A percentile compares a stretch with the other conserved stretches of the same genome.
Evolutionary conservation across 1,140 invertebrate species (phyloP).

Genomic region (Drosophila fuyamai): DNA sequence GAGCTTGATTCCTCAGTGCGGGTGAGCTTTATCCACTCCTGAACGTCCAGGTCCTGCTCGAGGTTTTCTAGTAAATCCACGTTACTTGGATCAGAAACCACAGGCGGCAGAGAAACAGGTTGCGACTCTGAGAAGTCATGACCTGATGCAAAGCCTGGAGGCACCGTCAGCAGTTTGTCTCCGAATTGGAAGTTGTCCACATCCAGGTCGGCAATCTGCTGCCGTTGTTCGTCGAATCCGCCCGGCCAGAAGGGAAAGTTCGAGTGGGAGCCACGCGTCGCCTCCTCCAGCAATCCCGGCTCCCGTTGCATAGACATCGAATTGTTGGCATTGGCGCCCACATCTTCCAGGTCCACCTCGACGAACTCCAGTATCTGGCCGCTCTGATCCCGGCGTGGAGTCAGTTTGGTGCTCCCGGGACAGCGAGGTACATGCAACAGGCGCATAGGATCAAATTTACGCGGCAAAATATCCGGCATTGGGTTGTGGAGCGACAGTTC

Average conservation of each 20-base stretch:
- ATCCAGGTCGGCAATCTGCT: conserved; percentile 67
- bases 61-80: conserved; percentile 73
- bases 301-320: conserved; percentile 90
- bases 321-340: conserved; percentile 89
- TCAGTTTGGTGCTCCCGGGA: conserved; percentile 70
- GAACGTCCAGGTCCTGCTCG: conserved; percentile 75
- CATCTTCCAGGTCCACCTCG: conserved; percentile 88
- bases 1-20: conserved; percentile 23
- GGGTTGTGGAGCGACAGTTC: conserved; percentile 77
- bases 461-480: conserved; percentile 68
- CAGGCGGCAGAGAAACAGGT: neutral
- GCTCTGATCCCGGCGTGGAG: conserved; percentile 89
- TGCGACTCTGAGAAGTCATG: conserved; percentile 84
- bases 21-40: conserved; percentile 74
- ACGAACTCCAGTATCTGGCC: conserved; percentile 89
- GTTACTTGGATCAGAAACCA: conserved; percentile 20
- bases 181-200: conserved; percentile 85
- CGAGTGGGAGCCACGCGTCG: conserved; percentile 88
- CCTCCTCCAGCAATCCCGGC: conserved; percentile 86
- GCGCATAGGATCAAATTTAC: conserved; percentile 66
- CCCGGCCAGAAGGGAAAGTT: conserved; percentile 93
- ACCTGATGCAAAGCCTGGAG: conserved; percentile 88
- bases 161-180: conserved; percentile 87
- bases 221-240: conserved; percentile 88
- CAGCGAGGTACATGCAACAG: conserved; percentile 69